Base-by-base conservation (phyloP, 2,888 invertebrate species). In the Digitonthophagus gazella region DNA sequence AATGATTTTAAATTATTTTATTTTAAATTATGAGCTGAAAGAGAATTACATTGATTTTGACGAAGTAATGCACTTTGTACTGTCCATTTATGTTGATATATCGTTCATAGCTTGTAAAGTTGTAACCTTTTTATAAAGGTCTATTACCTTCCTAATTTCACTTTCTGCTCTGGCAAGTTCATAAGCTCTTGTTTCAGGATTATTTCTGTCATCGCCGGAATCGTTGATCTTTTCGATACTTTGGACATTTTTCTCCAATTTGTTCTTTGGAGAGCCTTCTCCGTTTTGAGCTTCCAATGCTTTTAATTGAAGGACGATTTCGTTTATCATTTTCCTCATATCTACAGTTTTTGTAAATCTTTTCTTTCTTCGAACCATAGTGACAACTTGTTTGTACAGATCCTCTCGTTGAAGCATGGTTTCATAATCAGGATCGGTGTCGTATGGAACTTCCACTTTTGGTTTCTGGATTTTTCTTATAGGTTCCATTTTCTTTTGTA, bases 341-440 rank as follows among this genome's bases (percentile, higher is more conserved):
- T 80, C 84, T 16, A 85, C 84, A 69, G 83, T 84, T 77, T 84
- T 76, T 0, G 82, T 0, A 81, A 81, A 69, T 83, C 84, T 58
- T 20, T 54, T 63, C 55, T 67, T 74, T 15, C 69, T 67, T 58
- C 72, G 72, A 15, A 78, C 71, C 16, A 76, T 65, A 14, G 72
- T 71, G 54, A 80, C 77, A n/a, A 80, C 72, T 56, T 78, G 75
- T 3, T 73, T 72, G 0, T 77, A 71, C 8, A 81, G 70, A 58
- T 81, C 81, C 57, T 75, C 76, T 65, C 88, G 79, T 0, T 83
- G 84, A 8, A 87, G 78, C 5, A 87, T 79, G 15, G 82, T 83
- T 78, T 86, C 84, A 74, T 85, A 87, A n/a, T 87, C 85, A 0
- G 86, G 82, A 73, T 85, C 84, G 0, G 86, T 88, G 72, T 86